Evolutionary conservation across 2,888 invertebrate species (phyloP).

Genomic region (Agonum fuliginosum): DNA sequence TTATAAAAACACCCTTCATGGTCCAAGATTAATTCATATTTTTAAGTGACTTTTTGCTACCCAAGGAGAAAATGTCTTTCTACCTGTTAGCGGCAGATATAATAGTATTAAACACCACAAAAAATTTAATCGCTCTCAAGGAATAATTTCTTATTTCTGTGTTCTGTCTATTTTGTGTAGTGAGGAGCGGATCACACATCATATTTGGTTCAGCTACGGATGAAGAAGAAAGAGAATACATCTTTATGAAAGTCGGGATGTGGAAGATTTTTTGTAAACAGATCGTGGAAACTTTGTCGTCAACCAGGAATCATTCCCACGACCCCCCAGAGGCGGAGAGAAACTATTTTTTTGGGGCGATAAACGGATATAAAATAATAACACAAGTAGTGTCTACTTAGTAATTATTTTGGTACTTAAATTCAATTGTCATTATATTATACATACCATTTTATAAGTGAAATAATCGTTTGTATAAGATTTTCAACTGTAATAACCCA

Average conservation of each 20-base stretch:
- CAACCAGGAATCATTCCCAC: constrained; percentile 23
- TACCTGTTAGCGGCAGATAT: constrained; percentile 13
- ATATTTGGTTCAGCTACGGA: neutral
- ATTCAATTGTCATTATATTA: too few species aligned
- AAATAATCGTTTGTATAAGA: too few species aligned
- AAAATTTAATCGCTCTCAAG: constrained; percentile 24
- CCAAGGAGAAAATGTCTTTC: neutral
- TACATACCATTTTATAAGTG: too few species aligned
- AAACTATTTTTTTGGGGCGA: neutral
- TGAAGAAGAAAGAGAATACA: constrained; percentile 13
- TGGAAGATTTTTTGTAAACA: constrained; percentile 35
- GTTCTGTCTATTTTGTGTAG: constrained; percentile 23
- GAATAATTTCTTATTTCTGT: constrained; percentile 24
- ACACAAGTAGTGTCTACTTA: too few species aligned
- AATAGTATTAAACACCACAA: constrained; percentile 21
- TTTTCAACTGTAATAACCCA: too few species aligned
- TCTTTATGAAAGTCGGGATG: constrained; percentile 16
- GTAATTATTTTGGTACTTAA: too few species aligned
- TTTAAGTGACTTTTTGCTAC: constrained; percentile 27
- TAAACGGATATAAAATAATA: too few species aligned
- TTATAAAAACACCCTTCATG: constrained; percentile 8
- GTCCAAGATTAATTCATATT: constrained; percentile 28
- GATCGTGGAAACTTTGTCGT: constrained; percentile 25
- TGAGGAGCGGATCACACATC: constrained; percentile 2
- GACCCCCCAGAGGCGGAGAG: constrained; percentile 6